Evolutionary conservation across 2,113 vertebrate species (phyloP).

Genomic region (Megalops atlanticus): DNA sequence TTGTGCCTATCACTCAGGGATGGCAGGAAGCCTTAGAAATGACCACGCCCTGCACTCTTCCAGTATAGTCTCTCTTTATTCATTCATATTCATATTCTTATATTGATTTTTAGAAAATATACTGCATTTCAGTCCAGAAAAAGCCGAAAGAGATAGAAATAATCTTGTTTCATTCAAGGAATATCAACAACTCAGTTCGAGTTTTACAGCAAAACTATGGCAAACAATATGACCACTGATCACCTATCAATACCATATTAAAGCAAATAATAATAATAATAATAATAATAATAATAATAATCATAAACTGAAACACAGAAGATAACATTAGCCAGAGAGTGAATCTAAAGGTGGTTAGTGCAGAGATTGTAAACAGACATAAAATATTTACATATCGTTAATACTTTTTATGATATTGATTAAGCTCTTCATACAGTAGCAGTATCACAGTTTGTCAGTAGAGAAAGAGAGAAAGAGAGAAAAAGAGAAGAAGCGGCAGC

Average conservation of each 20-base stretch:
- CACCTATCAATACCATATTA: conserved; percentile 11
- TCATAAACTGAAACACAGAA: no score
- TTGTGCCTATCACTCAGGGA: background rate
- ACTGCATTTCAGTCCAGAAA: conserved; percentile 66
- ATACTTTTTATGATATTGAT: background rate
- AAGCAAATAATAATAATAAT: conserved; percentile 3
- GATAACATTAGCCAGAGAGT: background rate
- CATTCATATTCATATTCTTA: conserved; percentile 63
- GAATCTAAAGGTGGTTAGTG: conserved; percentile 14
- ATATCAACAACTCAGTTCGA: conserved; percentile 63
- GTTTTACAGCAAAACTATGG: conserved; percentile 43
- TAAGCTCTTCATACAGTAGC: background rate
- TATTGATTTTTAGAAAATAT: conserved; percentile 67
- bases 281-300: conserved; percentile 3
- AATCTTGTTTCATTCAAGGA: conserved; percentile 60
- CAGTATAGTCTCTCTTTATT: conserved; percentile 59
- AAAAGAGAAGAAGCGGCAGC: background rate
- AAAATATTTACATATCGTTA: conserved; percentile 16
- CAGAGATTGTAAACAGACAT: background rate
- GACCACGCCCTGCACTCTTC: conserved; percentile 25
- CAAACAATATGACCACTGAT: conserved; percentile 14
- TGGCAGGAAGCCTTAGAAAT: background rate
- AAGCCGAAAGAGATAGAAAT: conserved; percentile 70
- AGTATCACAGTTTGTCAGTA: conserved; percentile 9
- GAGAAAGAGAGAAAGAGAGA: background rate